Percentiles rank a stretch among this genome's conserved stretches.
phyloP scores from a whole-genome alignment of 2,888 invertebrate genomes.

The Trachelus troglodyta region DNA sequence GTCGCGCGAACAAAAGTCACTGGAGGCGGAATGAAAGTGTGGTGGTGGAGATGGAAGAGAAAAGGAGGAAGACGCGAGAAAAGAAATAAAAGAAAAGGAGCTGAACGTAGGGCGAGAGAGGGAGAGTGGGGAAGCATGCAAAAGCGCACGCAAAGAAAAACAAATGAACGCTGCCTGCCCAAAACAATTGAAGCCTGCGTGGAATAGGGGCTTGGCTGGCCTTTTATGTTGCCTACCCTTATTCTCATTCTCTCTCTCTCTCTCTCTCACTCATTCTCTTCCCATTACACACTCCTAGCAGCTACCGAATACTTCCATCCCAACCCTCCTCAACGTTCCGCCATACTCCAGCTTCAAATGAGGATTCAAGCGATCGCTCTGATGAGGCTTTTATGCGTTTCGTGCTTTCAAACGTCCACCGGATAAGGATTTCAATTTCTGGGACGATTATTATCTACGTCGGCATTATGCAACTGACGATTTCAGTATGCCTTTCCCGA shows the following conservation, averaged over 20 bases:
- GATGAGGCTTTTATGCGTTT: constrained; percentile 44
- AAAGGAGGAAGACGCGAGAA: constrained; percentile 7
- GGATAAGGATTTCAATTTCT: constrained; percentile 51
- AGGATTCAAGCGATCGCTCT: constrained; percentile 45
- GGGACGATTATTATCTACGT: constrained; percentile 7
- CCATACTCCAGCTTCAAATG: constrained; percentile 26
- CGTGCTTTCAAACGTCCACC: constrained; percentile 28
- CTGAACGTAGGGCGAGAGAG: background rate
- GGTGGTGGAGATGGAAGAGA: constrained; percentile 14
- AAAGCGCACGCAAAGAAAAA: constrained; percentile 58
- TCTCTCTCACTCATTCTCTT: background rate
- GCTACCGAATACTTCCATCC: too few relatives aligned
- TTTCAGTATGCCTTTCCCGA: too few relatives aligned
- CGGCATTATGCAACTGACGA: constrained; percentile 12
- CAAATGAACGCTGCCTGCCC: constrained; percentile 59
- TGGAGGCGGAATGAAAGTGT: background rate
- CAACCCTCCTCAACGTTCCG: too few relatives aligned
- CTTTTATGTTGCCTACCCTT: constrained; percentile 54
- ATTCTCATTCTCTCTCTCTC: constrained; percentile 21
- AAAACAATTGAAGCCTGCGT: constrained; percentile 60
- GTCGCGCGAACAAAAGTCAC: constrained; percentile 47
- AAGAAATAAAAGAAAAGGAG: background rate
- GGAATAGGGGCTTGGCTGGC: constrained; percentile 55
- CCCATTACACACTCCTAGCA: constrained; percentile 5
- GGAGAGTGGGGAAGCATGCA: constrained; percentile 35